These are phyloP conservation scores for Microdon myrmicae DNA, from an alignment of 2,888 invertebrate species.

Conservation along the genomic window DNA sequence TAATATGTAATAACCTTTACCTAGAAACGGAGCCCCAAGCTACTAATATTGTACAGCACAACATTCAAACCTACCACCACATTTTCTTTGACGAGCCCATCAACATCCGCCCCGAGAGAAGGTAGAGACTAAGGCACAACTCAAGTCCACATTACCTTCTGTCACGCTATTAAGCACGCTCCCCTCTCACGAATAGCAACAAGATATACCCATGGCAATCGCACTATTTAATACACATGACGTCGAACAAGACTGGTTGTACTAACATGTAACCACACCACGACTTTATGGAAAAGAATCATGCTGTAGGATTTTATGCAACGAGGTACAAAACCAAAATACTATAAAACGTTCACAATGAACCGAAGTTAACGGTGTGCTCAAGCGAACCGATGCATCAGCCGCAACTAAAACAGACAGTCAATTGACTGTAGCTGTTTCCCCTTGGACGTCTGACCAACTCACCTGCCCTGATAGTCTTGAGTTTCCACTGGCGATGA, in stretches of 20 bases:
- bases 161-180: slow-evolving; percentile 49
- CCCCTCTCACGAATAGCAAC: slow-evolving; percentile 10
- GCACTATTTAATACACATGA: neutral
- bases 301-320: slow-evolving; percentile 31
- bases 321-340: slow-evolving; percentile 20
- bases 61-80: too few species aligned
- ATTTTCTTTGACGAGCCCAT: too few species aligned
- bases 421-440: slow-evolving; percentile 16
- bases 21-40: too few species aligned
- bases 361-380: slow-evolving; percentile 28
- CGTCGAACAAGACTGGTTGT: neutral
- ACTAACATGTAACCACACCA: too few species aligned
- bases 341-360: too few species aligned
- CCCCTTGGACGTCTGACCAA: neutral
- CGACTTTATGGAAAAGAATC: too few species aligned
- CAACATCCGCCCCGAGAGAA: too few species aligned
- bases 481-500: slow-evolving; percentile 7
- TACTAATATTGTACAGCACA: too few species aligned
- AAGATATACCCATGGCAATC: too few species aligned
- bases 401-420: slow-evolving; percentile 28
- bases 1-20: too few species aligned
- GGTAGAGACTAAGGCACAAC: too few species aligned
- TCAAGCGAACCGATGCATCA: slow-evolving; percentile 27
- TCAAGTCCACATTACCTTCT: slow-evolving; percentile 40
- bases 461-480: slow-evolving; percentile 17